Percentiles rank a stretch among this genome's conserved stretches.
phyloP scores from a whole-genome alignment of 2,888 invertebrate genomes.

The Bombylius discolor region DNA sequence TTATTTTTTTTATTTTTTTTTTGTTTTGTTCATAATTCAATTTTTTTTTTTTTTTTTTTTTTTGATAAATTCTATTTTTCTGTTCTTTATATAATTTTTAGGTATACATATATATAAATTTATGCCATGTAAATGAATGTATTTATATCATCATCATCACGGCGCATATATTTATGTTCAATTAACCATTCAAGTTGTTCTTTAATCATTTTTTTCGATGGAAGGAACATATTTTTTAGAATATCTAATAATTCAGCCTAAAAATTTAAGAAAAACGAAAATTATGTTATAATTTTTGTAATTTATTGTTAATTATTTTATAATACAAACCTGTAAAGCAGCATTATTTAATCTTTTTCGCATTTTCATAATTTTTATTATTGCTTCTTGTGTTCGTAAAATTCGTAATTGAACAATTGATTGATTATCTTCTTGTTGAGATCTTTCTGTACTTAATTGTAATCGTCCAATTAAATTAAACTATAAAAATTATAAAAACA shows the following conservation, averaged over 20 bases:
- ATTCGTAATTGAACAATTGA: conserved; percentile 95
- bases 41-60: too few species aligned
- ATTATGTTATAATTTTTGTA: not conserved
- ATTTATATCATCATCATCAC: conserved; percentile 95
- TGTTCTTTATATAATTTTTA: too few species aligned
- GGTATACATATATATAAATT: not conserved
- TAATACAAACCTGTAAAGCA: conserved; percentile 65
- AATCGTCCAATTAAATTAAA: conserved; percentile 91
- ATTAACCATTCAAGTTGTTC: conserved; percentile 99
- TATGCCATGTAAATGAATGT: conserved; percentile 96
- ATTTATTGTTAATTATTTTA: too few species aligned
- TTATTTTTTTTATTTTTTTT: too few species aligned
- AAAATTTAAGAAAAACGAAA: conserved; percentile 16
- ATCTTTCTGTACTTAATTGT: conserved; percentile 87
- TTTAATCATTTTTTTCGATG: conserved; percentile 98
- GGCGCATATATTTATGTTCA: conserved; percentile 93
- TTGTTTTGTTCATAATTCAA: too few species aligned
- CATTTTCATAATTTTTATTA: conserved; percentile 98
- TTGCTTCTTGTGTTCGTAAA: conserved; percentile 88
- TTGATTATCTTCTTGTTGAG: conserved; percentile 95
- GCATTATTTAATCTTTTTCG: conserved; percentile 88
- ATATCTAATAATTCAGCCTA: conserved; percentile 93
- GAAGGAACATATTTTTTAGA: conserved; percentile 97
- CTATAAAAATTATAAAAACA: conserved; percentile 25
- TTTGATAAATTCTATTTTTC: too few species aligned